Percentiles rank a stretch among this genome's conserved stretches.
Conservation (phyloP, 2,797 vertebrate genomes). For the Darevskia mixta region DNA sequence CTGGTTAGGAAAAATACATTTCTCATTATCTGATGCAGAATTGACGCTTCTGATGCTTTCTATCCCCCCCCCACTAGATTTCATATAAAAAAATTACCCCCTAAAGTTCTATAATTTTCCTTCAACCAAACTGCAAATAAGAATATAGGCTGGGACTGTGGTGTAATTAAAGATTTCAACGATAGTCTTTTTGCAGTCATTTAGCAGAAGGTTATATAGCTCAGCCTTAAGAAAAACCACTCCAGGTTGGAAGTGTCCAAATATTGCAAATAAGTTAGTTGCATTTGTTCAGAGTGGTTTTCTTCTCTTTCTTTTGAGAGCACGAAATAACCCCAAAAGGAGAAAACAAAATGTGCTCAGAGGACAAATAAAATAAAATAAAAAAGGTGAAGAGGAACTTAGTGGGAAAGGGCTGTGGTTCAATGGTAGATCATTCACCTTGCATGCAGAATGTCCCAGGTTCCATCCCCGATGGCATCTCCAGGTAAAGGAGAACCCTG, state of each 20-base stretch:
- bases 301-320: slow-evolving; percentile 12
- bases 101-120: slow-evolving; percentile 58
- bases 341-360: not conserved
- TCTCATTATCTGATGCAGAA: slow-evolving; percentile 90
- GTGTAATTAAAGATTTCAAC: slow-evolving; percentile 65
- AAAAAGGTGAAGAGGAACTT: not conserved
- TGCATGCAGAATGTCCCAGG: not conserved
- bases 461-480: not conserved
- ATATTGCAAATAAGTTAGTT: slow-evolving; percentile 12
- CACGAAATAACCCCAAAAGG: not conserved
- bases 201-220: slow-evolving; percentile 26
- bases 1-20: slow-evolving; percentile 89
- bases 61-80: slow-evolving; percentile 28
- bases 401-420: not conserved
- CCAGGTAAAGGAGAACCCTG: not conserved
- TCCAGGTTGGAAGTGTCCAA: slow-evolving; percentile 29
- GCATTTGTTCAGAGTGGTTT: slow-evolving; percentile 11
- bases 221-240: slow-evolving; percentile 43
- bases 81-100: slow-evolving; percentile 53
- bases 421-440: not conserved
- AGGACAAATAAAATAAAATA: not conserved
- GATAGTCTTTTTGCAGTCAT: slow-evolving; percentile 55
- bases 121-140: slow-evolving; percentile 47
- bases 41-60: slow-evolving; percentile 68
- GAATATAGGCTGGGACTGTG: slow-evolving; percentile 18